Base-by-base conservation (phyloP, 2,888 invertebrate genomes). In the Cosmorhoe ocellata region DNA sequence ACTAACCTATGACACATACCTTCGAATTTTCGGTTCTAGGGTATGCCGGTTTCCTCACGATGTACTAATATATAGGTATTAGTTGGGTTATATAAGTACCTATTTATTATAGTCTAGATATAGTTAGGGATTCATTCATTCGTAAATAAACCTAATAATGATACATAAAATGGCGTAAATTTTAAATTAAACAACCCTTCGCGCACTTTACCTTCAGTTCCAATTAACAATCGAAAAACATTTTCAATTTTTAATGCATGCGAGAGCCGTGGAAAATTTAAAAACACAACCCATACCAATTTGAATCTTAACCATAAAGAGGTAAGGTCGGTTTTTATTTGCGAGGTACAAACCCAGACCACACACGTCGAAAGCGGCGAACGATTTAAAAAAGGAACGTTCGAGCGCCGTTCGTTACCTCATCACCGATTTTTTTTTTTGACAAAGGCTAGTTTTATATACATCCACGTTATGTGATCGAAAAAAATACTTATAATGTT, bases 381-480 rank as follows among this genome's bases (percentile, higher is more conserved):
- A 72, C 74, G 71, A 80, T 84, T 85, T 84, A 84, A 89, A 88
- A 89, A 89, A 89, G 79, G 86, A 87, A 89, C 82, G 82, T 85
- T 81, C 84, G 86, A 83, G 84, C 85, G 84, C 83, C 84, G 84
- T 84, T 87, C 87, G 89, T 88, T 88, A 85, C 88, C 86, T 88
- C 88, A 88, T 87, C 87, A 81, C 80, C 79, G 81, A 75, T 69
- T 81, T 84, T 76, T 78, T 82, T 81, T 77, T 81, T 76, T 84
- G 51, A 49, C 60, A 39, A 47, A 41, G 76, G 76, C 84, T 84
- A 85, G 83, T 74, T 79, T 79, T 78, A 85, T 84, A 86, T 82
- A 86, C 83, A 85, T 81, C 66, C 69, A 54, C 43, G 67, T 57
- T 60, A 60, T 50, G 50, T 49, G 53, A 49, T 50, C 49, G 43